Evolutionary conservation across 2,888 invertebrate genomes (phyloP), one percentile per base, ranked within the genome.

Genomic region (Operophtera brumata): DNA sequence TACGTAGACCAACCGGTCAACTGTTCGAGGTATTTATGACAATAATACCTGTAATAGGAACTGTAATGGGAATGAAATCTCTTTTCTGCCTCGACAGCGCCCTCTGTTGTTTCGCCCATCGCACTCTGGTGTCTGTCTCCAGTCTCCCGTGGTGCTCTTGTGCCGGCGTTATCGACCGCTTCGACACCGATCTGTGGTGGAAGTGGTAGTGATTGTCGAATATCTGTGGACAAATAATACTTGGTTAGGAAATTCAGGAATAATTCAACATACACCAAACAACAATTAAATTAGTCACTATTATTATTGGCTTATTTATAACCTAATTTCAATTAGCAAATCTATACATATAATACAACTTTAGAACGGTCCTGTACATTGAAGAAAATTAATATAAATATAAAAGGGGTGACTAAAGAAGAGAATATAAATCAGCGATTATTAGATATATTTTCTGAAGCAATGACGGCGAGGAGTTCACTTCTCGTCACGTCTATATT

Each of bases 191-290:
- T 71, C 92, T 92, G 86, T 97, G 97, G 69, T 94, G 93, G 82
- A 97, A 94, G 81, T 96, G 96, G 85, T 95, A 97, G 86, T 95
- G 94, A 80, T 96, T 94, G 70, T 93, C 93, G 82, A 97, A 93
- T 80, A 98, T 97, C 97, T 98, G 93, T 1, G 32, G 68, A 78
- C 69, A 73, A 78, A 28, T 13, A 37, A 6, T 11, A 36, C 1
- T 8, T 12, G 43, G 34, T 54, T 36, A 20, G n/a, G 2, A 44
- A 6, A 25, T 9, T 30, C 5, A 8, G 30, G 30, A 30, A 30
- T 30, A 8, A 9, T 9, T 7, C 2, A 6, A 30, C 4, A 30
- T 7, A 30, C 30, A 30, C 2, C 30, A 30, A 30, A 30, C 30
- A 30, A 0, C 7, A 2, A 30, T 20, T 20, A 30, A 7, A 9